Conservation (phyloP, 1,140 invertebrate genomes). For the Hydropsyche tenuis region DNA sequence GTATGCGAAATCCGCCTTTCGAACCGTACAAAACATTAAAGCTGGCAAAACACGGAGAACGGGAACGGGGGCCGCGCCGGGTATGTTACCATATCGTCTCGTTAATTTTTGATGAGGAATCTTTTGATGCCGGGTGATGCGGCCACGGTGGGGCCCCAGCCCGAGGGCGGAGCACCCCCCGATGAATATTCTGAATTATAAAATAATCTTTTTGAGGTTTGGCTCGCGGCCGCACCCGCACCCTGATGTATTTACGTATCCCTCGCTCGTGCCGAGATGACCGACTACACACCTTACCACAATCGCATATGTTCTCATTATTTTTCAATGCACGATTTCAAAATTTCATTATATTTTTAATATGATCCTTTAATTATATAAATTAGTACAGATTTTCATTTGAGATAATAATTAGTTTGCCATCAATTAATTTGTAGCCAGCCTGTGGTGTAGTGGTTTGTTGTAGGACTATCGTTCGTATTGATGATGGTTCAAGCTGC, state of each 20-base stretch:
- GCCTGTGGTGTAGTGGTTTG: too few relatives aligned
- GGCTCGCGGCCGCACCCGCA: constrained; percentile 11
- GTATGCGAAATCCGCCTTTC: constrained; percentile 42
- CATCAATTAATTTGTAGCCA: too few relatives aligned
- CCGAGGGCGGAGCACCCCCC: constrained; percentile 13
- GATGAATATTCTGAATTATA: constrained; percentile 50
- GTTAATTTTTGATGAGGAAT: constrained; percentile 51
- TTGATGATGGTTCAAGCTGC: too few relatives aligned
- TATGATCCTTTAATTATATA: too few relatives aligned
- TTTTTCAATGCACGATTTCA: too few relatives aligned
- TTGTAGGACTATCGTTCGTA: too few relatives aligned
- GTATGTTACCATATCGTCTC: constrained; percentile 45
- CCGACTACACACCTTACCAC: not conserved
- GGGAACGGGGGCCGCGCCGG: constrained; percentile 5
- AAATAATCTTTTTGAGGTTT: constrained; percentile 50
- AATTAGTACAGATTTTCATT: too few relatives aligned
- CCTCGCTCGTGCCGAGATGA: not conserved
- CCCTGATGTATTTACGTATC: constrained; percentile 33
- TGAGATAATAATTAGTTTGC: too few relatives aligned
- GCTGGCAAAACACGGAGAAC: constrained; percentile 28
- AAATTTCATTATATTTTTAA: too few relatives aligned
- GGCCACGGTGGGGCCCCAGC: not conserved
- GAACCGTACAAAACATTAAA: constrained; percentile 42
- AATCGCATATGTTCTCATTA: not conserved
- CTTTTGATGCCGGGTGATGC: constrained; percentile 44